phyloP scores from a whole-genome alignment of 2,888 invertebrate species.

The Galerucella calmariensis region DNA sequence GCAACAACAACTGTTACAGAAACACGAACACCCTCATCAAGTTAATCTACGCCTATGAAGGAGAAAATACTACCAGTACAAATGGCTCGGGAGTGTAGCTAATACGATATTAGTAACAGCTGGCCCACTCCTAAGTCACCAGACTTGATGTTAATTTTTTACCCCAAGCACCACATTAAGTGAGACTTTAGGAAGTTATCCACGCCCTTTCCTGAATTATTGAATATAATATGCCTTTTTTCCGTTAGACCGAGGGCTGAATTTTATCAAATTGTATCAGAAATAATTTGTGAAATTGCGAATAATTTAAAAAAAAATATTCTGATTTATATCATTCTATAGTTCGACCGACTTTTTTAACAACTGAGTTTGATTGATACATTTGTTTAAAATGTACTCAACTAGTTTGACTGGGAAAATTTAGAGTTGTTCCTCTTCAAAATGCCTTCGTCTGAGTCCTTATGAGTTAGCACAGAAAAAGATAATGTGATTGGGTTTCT shows the following conservation, averaged over 20 bases:
- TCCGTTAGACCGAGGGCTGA: slow-evolving; percentile 15
- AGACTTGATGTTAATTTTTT: slow-evolving; percentile 39
- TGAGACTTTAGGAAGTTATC: slow-evolving; percentile 39
- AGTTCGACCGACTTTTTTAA: too few relatives aligned
- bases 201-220: slow-evolving; percentile 37
- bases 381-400: too few relatives aligned
- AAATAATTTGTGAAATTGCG: neutral
- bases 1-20: slow-evolving; percentile 10
- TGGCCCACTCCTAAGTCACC: slow-evolving; percentile 34
- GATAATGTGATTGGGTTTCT: too few relatives aligned
- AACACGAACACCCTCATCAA: slow-evolving; percentile 32
- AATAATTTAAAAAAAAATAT: too few relatives aligned
- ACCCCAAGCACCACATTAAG: slow-evolving; percentile 37
- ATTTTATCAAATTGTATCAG: neutral
- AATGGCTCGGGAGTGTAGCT: slow-evolving; percentile 30
- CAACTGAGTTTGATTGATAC: too few relatives aligned
- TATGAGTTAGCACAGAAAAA: too few relatives aligned
- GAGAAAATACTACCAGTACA: slow-evolving; percentile 25
- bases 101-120: slow-evolving; percentile 38
- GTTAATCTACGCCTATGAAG: slow-evolving; percentile 21
- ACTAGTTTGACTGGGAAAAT: too few relatives aligned
- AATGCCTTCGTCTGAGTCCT: too few relatives aligned
- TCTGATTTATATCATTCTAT: too few relatives aligned
- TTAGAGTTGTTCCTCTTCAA: too few relatives aligned
- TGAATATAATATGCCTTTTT: slow-evolving; percentile 34